Evolutionary conservation across 2,797 vertebrate genomes (phyloP).

Genomic region (Poecilia wingei): DNA sequence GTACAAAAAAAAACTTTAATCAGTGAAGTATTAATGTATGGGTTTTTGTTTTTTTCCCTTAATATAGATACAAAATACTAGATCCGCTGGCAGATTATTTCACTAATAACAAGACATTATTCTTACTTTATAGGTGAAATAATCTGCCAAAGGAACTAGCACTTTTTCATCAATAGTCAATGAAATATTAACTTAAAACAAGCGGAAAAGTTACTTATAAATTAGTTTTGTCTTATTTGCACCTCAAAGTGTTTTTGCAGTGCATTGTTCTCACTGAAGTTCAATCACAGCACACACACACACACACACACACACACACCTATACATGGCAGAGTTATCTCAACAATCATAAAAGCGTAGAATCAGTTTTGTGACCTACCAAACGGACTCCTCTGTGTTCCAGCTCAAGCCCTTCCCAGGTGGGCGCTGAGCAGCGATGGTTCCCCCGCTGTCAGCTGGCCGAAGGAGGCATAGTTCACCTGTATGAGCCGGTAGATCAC

Average conservation of each 20-base stretch:
- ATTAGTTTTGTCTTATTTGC: too few relatives aligned
- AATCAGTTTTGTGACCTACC: slow-evolving; percentile 49
- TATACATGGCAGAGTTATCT: background rate
- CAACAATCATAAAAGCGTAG: background rate
- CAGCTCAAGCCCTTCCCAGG: slow-evolving; percentile 49
- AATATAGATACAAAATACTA: too few relatives aligned
- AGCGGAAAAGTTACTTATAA: too few relatives aligned
- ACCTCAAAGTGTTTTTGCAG: background rate
- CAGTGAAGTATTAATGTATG: too few relatives aligned
- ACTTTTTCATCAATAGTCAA: too few relatives aligned
- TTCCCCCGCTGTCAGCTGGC: slow-evolving; percentile 66
- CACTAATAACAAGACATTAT: too few relatives aligned
- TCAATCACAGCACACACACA: background rate
- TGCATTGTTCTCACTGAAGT: background rate
- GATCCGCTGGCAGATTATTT: too few relatives aligned
- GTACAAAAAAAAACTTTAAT: too few relatives aligned
- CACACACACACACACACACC: slow-evolving; percentile 4
- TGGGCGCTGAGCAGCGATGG: slow-evolving; percentile 55
- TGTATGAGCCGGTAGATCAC: slow-evolving; percentile 17
- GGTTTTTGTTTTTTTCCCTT: too few relatives aligned
- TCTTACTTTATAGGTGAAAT: too few relatives aligned
- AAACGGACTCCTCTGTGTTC: slow-evolving; percentile 30
- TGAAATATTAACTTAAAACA: too few relatives aligned
- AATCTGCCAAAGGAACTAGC: too few relatives aligned
- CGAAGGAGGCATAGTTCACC: slow-evolving; percentile 76